Evolutionary conservation across 2,888 invertebrate genomes (phyloP), one percentile per base, ranked within the genome.

Genomic region (Caradrina kadenii): DNA sequence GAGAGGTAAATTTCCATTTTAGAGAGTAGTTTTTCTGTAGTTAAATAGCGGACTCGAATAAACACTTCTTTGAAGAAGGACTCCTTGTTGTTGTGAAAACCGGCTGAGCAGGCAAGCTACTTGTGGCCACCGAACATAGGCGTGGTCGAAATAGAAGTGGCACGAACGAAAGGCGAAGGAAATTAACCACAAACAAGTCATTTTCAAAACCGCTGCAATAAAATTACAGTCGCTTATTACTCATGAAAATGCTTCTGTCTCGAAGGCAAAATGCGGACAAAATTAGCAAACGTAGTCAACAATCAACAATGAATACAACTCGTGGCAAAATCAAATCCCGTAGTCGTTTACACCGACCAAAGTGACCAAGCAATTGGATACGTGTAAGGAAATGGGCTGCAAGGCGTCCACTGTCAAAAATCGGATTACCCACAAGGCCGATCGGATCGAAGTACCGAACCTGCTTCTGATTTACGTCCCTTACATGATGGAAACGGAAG

Each of bases 1-100:
- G 69, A 82, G 82, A 92, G 92, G 91, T 92, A 90, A 89, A 86
- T 87, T 89, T 88, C 81, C 81, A 80, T 77, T 83, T 81, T 83
- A 83, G 80, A 76, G 82, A 79, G 76, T 73, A 69, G 80, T 60
- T 59, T 62, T 75, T 80, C 73, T 75, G 65, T 81, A 75, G 78
- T 71, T 58, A 52, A 56, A 60, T 77, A 60, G 45, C 53, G 22
- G 49, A 48, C 42, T 42, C 26, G 39, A 42, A 26, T 52, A 35
- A 45, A 45, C 17, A 48, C 42, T 35, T 22, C 42, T n/a, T 13
- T 13, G 1, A n/a, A 58, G 10, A 75, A 59, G n/a, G n/a, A 21
- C 52, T 48, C n/a, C 15, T 48, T 58, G 15, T 22, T 48, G 49
- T 31, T 19, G 22, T 17, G 22, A 22, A 59, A 53, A 49, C 26